Evolutionary conservation across 2,888 invertebrate species (phyloP), one percentile per base, ranked within the genome.

Genomic region (Ferrisia virgata): DNA sequence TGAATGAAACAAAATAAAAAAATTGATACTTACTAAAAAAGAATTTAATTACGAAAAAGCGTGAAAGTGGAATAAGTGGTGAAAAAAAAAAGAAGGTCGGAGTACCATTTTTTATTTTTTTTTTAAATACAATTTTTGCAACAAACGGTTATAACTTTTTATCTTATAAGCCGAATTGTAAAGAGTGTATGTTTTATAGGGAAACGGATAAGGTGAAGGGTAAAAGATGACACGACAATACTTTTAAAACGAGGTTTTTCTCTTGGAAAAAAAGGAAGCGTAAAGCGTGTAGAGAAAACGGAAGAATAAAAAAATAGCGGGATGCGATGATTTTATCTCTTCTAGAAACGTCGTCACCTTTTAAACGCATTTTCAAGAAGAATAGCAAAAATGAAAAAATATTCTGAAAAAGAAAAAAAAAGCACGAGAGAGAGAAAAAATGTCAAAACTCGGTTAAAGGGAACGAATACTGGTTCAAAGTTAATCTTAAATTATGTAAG

Each of bases 401-500:
- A 82, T 72, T 82, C 82, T 18, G 64, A 36, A 39, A 82, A 64
- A 82, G 53, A 69, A 69, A 82, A 82, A 79, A 64, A 69, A 69
- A 64, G 36, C 53, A 69, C 22, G 39, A 58, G 36, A 64, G 53
- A 81, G 53, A 82, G 36, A 39, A 82, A 82, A 82, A 82, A 82
- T 64, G 72, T 82, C 72, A 39, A 82, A 82, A 82, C 72, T 82
- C 72, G 82, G 82, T 82, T 82, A 72, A 72, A 72, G 72, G 69
- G 82, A 64, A 43, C 69, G 72, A 69, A 72, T 82, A 40, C 69
- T 82, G 82, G 82, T 82, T 82, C 72, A 72, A 82, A 82, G 82
- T 82, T 82, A 82, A 82, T 82, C 82, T 82, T 82, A 82, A 82
- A 82, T 82, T 82, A 82, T 82, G 82, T 82, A 82, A 82, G 82